Evolutionary conservation across 2,888 invertebrate genomes (phyloP).

Genomic region (Cheilosia grossa): DNA sequence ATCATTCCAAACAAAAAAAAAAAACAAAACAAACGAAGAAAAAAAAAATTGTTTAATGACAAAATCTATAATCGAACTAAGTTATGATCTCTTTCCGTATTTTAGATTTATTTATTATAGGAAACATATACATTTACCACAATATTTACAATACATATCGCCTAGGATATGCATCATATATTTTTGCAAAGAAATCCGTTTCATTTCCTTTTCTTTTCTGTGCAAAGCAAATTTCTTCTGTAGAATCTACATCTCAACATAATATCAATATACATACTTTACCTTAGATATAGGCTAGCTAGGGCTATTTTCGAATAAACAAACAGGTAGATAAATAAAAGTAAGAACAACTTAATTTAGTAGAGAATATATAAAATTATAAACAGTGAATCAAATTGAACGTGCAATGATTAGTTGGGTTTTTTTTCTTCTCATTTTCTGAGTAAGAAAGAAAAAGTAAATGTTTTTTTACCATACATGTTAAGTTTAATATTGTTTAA

Average conservation of each 20-base stretch:
- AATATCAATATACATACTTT: constrained; percentile 27
- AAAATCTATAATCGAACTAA: constrained; percentile 51
- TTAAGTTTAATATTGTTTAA: constrained; percentile 42
- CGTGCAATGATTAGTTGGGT: constrained; percentile 52
- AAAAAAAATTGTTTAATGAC: not conserved
- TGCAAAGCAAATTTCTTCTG: constrained; percentile 47
- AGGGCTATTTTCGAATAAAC: constrained; percentile 67
- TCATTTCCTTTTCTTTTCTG: constrained; percentile 15
- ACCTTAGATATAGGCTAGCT: constrained; percentile 59
- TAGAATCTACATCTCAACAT: constrained; percentile 34
- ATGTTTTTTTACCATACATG: constrained; percentile 8
- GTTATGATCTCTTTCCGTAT: constrained; percentile 66
- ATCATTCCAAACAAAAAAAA: constrained; percentile 2
- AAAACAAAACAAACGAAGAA: not conserved
- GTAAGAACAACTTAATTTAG: constrained; percentile 13
- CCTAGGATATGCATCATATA: constrained; percentile 36
- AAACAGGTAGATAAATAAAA: constrained; percentile 11
- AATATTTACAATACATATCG: constrained; percentile 18
- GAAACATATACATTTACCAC: constrained; percentile 46
- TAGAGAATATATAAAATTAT: constrained; percentile 30
- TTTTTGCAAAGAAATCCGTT: constrained; percentile 40
- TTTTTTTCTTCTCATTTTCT: constrained; percentile 27
- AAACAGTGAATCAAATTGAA: constrained; percentile 35
- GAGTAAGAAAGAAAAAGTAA: not conserved
- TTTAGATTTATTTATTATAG: constrained; percentile 46